A percentile compares a stretch with the other conserved stretches of the same genome.
Evolutionary conservation across 1,140 invertebrate genomes (phyloP).

Genomic region (Chelonus insularis): DNA sequence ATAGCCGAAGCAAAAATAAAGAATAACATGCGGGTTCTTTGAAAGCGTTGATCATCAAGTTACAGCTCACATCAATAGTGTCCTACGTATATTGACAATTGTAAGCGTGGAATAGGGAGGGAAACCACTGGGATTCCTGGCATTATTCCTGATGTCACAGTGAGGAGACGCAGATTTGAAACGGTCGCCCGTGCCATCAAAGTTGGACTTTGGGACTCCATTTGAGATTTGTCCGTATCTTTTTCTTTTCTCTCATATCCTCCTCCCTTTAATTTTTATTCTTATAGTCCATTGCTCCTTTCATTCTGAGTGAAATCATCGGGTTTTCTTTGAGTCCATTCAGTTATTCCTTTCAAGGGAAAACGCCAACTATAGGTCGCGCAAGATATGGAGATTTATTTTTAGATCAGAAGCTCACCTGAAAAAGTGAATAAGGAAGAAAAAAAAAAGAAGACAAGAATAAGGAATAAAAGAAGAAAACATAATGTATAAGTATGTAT

Average conservation of each 20-base stretch:
- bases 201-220: constrained; percentile 25
- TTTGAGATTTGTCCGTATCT: background rate
- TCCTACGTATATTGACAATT: constrained; percentile 2
- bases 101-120: background rate
- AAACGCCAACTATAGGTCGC: constrained; percentile 34
- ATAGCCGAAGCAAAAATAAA: background rate
- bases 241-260: constrained; percentile 14
- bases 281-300: constrained; percentile 16
- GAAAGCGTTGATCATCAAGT: constrained; percentile 11
- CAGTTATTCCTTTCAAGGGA: constrained; percentile 31
- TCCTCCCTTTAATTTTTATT: constrained; percentile 5
- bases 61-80: background rate
- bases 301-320: constrained; percentile 37
- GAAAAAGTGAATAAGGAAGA: background rate
- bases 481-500: background rate
- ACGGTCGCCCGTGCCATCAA: constrained; percentile 39
- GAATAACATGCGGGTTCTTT: background rate
- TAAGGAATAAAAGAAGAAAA: constrained; percentile 2
- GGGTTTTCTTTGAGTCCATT: constrained; percentile 32
- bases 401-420: constrained; percentile 11
- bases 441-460: background rate
- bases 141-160: constrained; percentile 13
- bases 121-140: background rate
- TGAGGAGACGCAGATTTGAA: constrained; percentile 40
- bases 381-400: constrained; percentile 50